These are phyloP conservation scores for Hozukius guyotensis DNA, from an alignment of 2,797 vertebrate genomes.

Conservation along the genomic window DNA sequence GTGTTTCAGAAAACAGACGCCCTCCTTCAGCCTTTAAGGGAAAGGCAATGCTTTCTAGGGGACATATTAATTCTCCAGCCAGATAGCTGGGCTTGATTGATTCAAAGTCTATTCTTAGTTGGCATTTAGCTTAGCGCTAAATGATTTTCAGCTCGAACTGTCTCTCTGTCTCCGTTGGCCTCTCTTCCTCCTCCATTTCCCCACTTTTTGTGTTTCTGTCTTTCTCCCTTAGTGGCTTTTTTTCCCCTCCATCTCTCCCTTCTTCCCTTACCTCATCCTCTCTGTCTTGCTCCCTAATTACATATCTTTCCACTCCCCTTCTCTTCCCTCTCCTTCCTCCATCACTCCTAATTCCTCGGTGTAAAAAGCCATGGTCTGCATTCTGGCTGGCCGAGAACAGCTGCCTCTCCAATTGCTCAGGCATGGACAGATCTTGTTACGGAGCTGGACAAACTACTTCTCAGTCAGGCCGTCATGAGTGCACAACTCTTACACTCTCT, in stretches of 20 bases:
- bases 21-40: conserved; percentile 34
- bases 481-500: conserved; percentile 27
- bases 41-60: conserved; percentile 57
- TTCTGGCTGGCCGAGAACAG: conserved; percentile 46
- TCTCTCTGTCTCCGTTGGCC: conserved; percentile 45
- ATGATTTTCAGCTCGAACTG: conserved; percentile 80
- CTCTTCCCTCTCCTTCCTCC: conserved; percentile 20
- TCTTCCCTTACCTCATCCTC: conserved; percentile 36
- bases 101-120: conserved; percentile 86
- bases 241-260: conserved; percentile 8
- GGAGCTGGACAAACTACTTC: conserved; percentile 48
- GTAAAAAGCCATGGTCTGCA: conserved; percentile 37
- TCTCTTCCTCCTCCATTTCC: conserved; percentile 28
- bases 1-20: conserved; percentile 39
- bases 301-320: conserved; percentile 20
- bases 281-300: conserved; percentile 60
- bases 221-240: conserved; percentile 15
- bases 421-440: conserved; percentile 65
- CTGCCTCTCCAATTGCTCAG: conserved; percentile 61
- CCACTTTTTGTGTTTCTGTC: conserved; percentile 24
- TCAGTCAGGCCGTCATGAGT: conserved; percentile 14
- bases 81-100: conserved; percentile 80
- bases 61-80: conserved; percentile 74
- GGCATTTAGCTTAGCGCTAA: conserved; percentile 84
- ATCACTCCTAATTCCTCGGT: conserved; percentile 57